These are phyloP conservation scores for Rhadinocentrus ornatus DNA, from an alignment of 2,797 vertebrate species.

Conservation along the genomic window DNA sequence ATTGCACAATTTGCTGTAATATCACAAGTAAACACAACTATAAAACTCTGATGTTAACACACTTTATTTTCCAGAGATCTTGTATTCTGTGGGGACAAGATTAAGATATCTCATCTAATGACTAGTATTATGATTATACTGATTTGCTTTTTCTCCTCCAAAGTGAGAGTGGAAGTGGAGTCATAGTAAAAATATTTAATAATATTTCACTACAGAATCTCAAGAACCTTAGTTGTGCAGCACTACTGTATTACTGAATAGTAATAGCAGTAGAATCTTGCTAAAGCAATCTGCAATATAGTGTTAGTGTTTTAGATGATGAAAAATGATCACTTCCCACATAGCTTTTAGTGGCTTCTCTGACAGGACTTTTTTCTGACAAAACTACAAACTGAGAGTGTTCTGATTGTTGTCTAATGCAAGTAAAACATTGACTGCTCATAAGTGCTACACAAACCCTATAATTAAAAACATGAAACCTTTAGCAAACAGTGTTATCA, in stretches of 20 bases:
- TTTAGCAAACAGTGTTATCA: background rate
- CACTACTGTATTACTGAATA: background rate
- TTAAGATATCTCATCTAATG: background rate
- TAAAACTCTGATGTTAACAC: background rate
- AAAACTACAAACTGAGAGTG: no score
- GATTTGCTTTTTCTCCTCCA: background rate
- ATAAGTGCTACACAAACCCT: background rate
- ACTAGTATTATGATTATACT: background rate
- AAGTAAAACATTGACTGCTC: background rate
- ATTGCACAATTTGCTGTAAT: background rate
- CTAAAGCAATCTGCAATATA: background rate
- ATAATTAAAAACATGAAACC: background rate
- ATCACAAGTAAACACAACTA: background rate
- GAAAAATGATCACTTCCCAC: background rate
- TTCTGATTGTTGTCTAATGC: no score
- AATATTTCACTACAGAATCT: background rate
- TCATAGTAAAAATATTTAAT: background rate
- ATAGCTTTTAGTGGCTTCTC: background rate
- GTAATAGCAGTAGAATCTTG: background rate
- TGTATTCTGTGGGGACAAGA: background rate
- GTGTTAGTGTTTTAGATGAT: background rate
- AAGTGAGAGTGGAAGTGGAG: background rate
- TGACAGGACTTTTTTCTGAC: background rate
- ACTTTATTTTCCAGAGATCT: background rate
- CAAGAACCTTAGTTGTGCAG: background rate